Evolutionary conservation across 2,888 invertebrate genomes (phyloP).

Genomic region (Arge pagana): DNA sequence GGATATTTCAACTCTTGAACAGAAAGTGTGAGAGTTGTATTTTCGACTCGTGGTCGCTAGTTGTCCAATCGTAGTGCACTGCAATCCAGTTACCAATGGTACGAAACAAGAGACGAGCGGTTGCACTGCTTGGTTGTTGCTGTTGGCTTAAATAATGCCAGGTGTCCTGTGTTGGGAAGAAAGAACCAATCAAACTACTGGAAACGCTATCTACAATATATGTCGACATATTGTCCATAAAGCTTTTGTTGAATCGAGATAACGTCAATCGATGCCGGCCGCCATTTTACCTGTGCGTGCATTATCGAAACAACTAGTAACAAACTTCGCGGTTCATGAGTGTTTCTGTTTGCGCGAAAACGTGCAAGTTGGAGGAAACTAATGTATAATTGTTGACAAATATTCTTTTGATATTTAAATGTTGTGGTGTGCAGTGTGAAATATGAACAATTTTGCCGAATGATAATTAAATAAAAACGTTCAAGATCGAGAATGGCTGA

Average conservation of each 20-base stretch:
- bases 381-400: slow-evolving; percentile 12
- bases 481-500: slow-evolving; percentile 32
- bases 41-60: no score
- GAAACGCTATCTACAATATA: neutral
- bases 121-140: no score
- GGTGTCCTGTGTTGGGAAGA: no score
- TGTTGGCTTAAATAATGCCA: no score
- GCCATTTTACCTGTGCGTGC: slow-evolving; percentile 8
- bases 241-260: neutral
- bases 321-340: slow-evolving; percentile 27
- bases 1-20: no score
- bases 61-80: no score
- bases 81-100: no score
- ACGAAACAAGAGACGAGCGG: no score
- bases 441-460: slow-evolving; percentile 2
- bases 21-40: no score
- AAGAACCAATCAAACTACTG: no score
- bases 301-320: slow-evolving; percentile 10
- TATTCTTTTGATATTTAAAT: neutral
- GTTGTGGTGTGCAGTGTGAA: neutral
- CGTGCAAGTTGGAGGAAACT: slow-evolving; percentile 30
- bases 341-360: slow-evolving; percentile 44
- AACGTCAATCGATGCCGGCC: no score
- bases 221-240: neutral
- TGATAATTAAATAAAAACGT: neutral